These are phyloP conservation scores for Leptinotarsa defecta DNA, from an alignment of 1,140 invertebrate species.

Conservation along the genomic window DNA sequence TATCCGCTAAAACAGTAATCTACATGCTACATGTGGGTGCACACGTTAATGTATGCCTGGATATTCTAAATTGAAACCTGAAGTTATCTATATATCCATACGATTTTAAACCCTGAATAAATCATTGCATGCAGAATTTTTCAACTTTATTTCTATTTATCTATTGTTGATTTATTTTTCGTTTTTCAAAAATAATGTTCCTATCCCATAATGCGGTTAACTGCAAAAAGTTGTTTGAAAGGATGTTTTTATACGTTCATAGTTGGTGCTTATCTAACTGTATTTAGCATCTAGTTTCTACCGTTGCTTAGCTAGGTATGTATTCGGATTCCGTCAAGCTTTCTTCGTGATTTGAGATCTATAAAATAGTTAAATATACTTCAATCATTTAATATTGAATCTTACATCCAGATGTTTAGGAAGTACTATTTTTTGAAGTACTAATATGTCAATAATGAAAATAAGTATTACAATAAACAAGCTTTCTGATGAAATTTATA, in stretches of 20 bases:
- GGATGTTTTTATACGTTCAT: neutral
- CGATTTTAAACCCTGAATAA: neutral
- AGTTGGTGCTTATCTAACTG: constrained; percentile 1
- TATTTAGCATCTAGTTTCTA: neutral
- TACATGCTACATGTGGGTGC: constrained; percentile 10
- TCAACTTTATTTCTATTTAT: neutral
- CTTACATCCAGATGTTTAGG: too few relatives aligned
- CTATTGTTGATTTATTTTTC: neutral
- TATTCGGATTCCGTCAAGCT: too few relatives aligned
- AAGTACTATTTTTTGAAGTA: too few relatives aligned
- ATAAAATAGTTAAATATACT: too few relatives aligned
- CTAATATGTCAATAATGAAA: too few relatives aligned
- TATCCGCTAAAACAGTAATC: neutral
- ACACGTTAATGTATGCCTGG: neutral
- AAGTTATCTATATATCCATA: neutral
- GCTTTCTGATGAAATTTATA: too few relatives aligned
- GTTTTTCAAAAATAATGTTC: neutral
- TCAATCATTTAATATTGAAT: too few relatives aligned
- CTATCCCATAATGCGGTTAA: neutral
- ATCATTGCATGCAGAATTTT: neutral
- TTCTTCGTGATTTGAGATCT: too few relatives aligned
- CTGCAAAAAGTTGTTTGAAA: too few relatives aligned
- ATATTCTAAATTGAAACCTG: neutral
- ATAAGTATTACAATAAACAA: too few relatives aligned
- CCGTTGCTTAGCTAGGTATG: neutral